These are phyloP conservation scores for Avahi laniger DNA, from an alignment of 2,797 vertebrate genomes.

Conservation along the genomic window DNA sequence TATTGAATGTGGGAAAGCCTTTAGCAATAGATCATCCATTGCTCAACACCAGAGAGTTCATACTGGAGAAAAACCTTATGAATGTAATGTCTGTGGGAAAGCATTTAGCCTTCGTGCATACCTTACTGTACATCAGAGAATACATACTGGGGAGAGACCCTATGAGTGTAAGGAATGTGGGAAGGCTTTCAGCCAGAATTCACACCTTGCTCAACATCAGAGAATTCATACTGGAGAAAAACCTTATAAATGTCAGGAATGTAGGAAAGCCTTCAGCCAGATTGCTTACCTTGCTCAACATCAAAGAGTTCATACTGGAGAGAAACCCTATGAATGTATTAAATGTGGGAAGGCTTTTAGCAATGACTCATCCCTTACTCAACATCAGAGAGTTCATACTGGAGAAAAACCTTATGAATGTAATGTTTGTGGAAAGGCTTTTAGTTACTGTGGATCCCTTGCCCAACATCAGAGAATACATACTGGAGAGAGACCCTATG, in stretches of 20 bases:
- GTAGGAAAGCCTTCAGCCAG: conserved; percentile 76
- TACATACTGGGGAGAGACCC: conserved; percentile 76
- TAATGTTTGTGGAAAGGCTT: conserved; percentile 75
- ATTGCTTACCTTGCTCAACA: conserved; percentile 76
- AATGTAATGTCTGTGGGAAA: conserved; percentile 76
- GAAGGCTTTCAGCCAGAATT: conserved; percentile 78
- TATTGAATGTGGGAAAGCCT: conserved; percentile 73
- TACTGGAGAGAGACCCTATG: conserved; percentile 77
- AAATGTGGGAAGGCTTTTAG: conserved; percentile 79
- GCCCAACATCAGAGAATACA: conserved; percentile 77
- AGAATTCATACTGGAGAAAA: conserved; percentile 79
- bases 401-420: conserved; percentile 78
- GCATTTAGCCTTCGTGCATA: conserved; percentile 78
- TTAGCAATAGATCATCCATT: conserved; percentile 77
- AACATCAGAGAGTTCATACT: conserved; percentile 77
- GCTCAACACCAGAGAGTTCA: conserved; percentile 78
- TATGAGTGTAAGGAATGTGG: conserved; percentile 77
- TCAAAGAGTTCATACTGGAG: conserved; percentile 78
- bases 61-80: conserved; percentile 76
- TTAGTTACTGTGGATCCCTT: conserved; percentile 77
- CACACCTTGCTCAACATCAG: conserved; percentile 78
- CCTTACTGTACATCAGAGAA: conserved; percentile 77
- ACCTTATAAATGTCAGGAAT: conserved; percentile 76
- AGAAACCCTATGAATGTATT: conserved; percentile 77
- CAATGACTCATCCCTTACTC: conserved; percentile 75